phyloP scores from a whole-genome alignment of 35 echinoderm and acorn worm genomes.

The Nesometra sesokonis region DNA sequence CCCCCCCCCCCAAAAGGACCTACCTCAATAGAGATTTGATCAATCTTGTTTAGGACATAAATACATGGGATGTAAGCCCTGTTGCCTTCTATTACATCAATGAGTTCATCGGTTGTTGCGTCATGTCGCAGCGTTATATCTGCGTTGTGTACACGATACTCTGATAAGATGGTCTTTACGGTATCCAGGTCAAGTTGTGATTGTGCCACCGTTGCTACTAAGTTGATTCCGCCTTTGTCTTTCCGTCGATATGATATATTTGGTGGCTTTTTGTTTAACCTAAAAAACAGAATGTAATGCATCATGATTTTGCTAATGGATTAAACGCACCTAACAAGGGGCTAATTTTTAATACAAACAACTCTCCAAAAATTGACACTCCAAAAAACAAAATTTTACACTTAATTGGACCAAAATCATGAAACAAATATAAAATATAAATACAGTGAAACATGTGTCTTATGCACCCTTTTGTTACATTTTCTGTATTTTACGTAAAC shows the following conservation, averaged over 20 bases:
- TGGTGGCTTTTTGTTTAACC: slow-evolving; percentile 89
- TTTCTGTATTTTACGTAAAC: too few relatives aligned
- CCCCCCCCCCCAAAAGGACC: too few relatives aligned
- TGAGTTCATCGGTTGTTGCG: slow-evolving; percentile 62
- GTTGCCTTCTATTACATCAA: slow-evolving; percentile 93
- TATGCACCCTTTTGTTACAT: too few relatives aligned
- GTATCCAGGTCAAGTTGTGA: slow-evolving; percentile 62
- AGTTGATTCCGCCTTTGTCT: slow-evolving; percentile 92
- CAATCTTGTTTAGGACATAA: slow-evolving; percentile 96
- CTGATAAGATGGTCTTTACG: slow-evolving; percentile 61
- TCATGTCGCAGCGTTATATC: slow-evolving; percentile 71
- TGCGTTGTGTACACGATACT: slow-evolving; percentile 97
- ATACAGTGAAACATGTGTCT: too few relatives aligned
- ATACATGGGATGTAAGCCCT: slow-evolving; percentile 82
- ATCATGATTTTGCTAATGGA: too few relatives aligned
- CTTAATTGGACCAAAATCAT: too few relatives aligned
- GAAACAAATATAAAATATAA: too few relatives aligned
- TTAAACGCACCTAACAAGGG: too few relatives aligned
- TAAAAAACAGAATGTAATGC: neutral
- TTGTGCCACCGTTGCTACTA: slow-evolving; percentile 71
- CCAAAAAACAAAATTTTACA: too few relatives aligned
- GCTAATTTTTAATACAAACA: too few relatives aligned
- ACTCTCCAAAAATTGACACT: too few relatives aligned
- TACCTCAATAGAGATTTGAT: slow-evolving; percentile 97
- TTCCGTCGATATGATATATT: slow-evolving; percentile 76